These are phyloP conservation scores for Brachyhypopomus occidentalis DNA, from an alignment of 2,113 vertebrate genomes.

Conservation along the genomic window DNA sequence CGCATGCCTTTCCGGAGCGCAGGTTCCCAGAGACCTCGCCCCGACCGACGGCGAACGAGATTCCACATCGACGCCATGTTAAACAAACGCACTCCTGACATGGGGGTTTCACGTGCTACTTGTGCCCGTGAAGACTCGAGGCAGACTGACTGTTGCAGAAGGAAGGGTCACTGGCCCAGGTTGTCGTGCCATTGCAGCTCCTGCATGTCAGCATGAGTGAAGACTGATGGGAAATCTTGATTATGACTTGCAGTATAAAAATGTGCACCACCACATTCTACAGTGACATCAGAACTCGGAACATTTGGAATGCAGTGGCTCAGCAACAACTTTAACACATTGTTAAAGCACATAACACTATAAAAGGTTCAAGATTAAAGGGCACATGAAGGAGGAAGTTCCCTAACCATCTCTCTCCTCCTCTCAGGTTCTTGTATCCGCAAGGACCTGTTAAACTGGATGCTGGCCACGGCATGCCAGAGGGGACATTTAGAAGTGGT, in stretches of 20 bases:
- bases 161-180: not conserved
- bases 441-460: conserved; percentile 86
- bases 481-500: conserved; percentile 85
- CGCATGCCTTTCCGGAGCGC: not conserved
- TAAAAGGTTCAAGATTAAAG: too few relatives aligned
- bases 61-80: not conserved
- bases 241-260: not conserved
- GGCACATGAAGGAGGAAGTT: too few relatives aligned
- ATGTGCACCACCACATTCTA: not conserved
- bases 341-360: too few relatives aligned
- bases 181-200: not conserved
- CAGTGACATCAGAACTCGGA: not conserved
- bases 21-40: not conserved
- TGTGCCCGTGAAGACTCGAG: not conserved
- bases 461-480: conserved; percentile 88
- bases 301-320: not conserved
- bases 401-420: not conserved
- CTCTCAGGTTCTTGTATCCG: conserved; percentile 70
- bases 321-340: too few relatives aligned
- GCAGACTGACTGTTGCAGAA: not conserved
- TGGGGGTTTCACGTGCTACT: not conserved
- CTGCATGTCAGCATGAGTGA: not conserved
- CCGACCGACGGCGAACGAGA: not conserved
- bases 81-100: not conserved
- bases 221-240: not conserved